Evolutionary conservation across 1,140 invertebrate genomes (phyloP), one percentile per base, ranked within the genome.

Genomic region (Lordiphosa collinella): DNA sequence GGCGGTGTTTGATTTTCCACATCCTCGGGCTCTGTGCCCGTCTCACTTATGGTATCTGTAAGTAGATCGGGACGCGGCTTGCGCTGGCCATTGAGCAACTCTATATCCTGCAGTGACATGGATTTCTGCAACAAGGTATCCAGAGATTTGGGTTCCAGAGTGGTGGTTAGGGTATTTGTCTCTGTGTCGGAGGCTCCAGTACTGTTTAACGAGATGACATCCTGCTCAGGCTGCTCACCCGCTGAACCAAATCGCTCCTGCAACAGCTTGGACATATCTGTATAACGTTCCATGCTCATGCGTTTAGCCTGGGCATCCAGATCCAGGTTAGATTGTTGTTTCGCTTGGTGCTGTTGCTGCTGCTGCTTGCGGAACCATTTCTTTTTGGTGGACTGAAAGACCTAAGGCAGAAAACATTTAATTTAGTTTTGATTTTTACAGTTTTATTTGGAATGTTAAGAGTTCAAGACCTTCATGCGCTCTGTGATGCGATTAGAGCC

Each of bases 261-360:
- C 54, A 92, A 90, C 32, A 92, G 65, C 76, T 92, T 92, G 1
- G 91, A 91, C 91, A 92, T 92, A 59, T 92, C 91, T 60, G 91
- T 91, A 54, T 92, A 92, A 32, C 91, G 88, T 64, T 92, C 91
- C 66, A 92, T 92, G 31, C 91, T 89, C 85, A 88, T 87, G 5
- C 86, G 73, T 38, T 89, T 89, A 10, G 76, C 71, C 32, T 88
- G 88, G 22, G 59, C 78, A 44, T 86, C 82, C 11, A 87, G 50
- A 43, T 87, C 91, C 86, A 64, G 29, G 0, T 71, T 90, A 85
- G 32, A 89, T 80, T 63, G 90, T 32, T 43, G 41, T 7, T 88
- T 38, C 65, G 49, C 62, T 43, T 41, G 16, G 6, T 90, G 71
- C 8, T 47, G 54, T 88, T 88, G 80, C 80, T 91, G 58, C n/a